phyloP scores from a whole-genome alignment of 2,797 vertebrate species.

The Megalops cyprinoides region DNA sequence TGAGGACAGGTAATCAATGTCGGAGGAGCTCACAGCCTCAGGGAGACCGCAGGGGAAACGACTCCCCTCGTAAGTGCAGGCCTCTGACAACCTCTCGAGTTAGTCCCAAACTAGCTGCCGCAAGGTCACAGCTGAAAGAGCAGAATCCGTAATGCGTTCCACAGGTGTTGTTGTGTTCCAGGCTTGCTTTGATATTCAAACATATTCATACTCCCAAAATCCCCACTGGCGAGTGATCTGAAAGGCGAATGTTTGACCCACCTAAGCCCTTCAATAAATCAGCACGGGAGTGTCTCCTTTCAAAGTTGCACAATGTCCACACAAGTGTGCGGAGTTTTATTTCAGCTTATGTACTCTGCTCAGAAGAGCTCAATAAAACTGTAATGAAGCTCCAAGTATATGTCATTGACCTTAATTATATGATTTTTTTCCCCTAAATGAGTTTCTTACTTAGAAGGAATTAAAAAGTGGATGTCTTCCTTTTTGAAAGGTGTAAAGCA shows the following conservation, averaged over 20 bases:
- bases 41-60: too few species aligned
- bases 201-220: too few species aligned
- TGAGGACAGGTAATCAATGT: conserved; percentile 88
- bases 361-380: conserved; percentile 51
- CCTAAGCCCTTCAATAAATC: conserved; percentile 1
- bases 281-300: neutral
- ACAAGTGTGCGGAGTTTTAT: neutral
- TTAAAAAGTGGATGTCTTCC: conserved; percentile 44
- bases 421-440: conserved; percentile 57
- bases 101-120: conserved; percentile 31
- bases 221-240: neutral
- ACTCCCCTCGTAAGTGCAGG: too few species aligned
- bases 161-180: too few species aligned
- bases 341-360: conserved; percentile 44
- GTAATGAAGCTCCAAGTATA: conserved; percentile 55
- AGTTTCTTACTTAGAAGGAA: conserved; percentile 56
- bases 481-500: conserved; percentile 38
- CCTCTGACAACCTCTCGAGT: too few species aligned
- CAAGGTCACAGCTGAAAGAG: conserved; percentile 26
- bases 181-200: neutral
- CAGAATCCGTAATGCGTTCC: neutral
- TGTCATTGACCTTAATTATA: conserved; percentile 58
- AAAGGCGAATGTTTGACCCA: neutral
- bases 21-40: conserved; percentile 30
- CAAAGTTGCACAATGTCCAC: neutral